phyloP scores from a whole-genome alignment of 2,113 vertebrate species.

The Gallinago media region DNA sequence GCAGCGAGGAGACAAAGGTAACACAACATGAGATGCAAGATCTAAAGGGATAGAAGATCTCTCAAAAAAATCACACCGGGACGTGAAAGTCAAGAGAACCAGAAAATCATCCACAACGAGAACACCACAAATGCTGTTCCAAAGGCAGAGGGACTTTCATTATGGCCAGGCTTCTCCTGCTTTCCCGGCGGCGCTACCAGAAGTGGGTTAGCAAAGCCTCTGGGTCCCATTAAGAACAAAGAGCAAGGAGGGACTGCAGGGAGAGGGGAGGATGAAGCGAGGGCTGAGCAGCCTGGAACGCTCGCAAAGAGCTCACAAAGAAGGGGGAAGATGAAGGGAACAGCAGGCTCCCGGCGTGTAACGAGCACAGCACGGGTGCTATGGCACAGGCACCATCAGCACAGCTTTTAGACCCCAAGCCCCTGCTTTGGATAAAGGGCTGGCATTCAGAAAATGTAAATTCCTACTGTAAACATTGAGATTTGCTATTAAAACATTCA shows the following conservation, averaged over 20 bases:
- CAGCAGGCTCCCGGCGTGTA: neutral
- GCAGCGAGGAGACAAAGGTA: neutral
- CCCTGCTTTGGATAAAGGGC: accelerated
- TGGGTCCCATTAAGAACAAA: constrained; percentile 25
- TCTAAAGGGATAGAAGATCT: neutral
- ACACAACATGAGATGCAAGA: accelerated
- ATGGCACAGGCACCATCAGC: neutral
- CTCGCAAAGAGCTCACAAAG: neutral
- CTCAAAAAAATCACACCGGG: neutral
- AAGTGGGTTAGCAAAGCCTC: constrained; percentile 60
- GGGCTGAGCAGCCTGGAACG: neutral
- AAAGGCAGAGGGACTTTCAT: neutral
- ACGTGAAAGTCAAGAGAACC: neutral
- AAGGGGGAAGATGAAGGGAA: neutral
- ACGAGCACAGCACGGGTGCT: neutral
- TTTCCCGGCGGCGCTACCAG: neutral
- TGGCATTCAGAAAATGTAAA: neutral
- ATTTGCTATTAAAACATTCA: neutral
- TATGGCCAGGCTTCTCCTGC: neutral
- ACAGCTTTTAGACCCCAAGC: neutral
- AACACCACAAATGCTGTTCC: accelerated
- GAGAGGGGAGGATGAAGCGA: neutral
- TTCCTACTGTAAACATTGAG: accelerated
- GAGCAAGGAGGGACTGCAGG: neutral
- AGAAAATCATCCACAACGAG: accelerated